These are phyloP conservation scores for Andricus curvator DNA, from an alignment of 2,888 invertebrate species.

Conservation along the genomic window DNA sequence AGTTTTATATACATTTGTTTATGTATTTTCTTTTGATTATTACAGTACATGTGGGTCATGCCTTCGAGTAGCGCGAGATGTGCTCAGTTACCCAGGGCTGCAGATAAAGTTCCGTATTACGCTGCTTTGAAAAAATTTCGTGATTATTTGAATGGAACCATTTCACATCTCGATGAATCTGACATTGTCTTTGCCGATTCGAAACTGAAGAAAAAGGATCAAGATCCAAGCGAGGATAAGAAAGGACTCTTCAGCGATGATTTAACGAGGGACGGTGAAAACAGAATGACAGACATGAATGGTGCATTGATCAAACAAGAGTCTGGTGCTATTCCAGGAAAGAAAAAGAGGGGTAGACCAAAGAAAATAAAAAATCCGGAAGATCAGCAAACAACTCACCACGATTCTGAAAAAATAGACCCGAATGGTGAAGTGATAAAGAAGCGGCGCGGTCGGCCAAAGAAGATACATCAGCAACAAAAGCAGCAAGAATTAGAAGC, in stretches of 20 bases:
- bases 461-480: conserved; percentile 85
- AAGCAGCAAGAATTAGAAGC: conserved; percentile 72
- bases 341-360: conserved; percentile 94
- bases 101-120: conserved; percentile 99
- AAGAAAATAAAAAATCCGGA: conserved; percentile 89
- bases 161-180: conserved; percentile 90
- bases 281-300: conserved; percentile 70
- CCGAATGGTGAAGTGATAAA: conserved; percentile 85
- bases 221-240: conserved; percentile 69
- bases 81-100: conserved; percentile 97
- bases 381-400: conserved; percentile 80
- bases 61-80: conserved; percentile 98
- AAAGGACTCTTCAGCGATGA: conserved; percentile 69
- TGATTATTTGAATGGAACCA: conserved; percentile 93
- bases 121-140: conserved; percentile 96
- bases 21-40: conserved; percentile 57
- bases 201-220: conserved; percentile 81
- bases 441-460: conserved; percentile 93
- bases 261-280: conserved; percentile 67
- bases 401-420: conserved; percentile 75
- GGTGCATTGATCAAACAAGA: conserved; percentile 69
- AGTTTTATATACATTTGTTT: background rate
- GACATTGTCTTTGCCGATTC: conserved; percentile 92
- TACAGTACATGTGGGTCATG: conserved; percentile 99
- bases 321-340: conserved; percentile 82